Evolutionary conservation across 2,888 invertebrate genomes (phyloP), one percentile per base, ranked within the genome.

Genomic region (Theodoxus fluviatilis): DNA sequence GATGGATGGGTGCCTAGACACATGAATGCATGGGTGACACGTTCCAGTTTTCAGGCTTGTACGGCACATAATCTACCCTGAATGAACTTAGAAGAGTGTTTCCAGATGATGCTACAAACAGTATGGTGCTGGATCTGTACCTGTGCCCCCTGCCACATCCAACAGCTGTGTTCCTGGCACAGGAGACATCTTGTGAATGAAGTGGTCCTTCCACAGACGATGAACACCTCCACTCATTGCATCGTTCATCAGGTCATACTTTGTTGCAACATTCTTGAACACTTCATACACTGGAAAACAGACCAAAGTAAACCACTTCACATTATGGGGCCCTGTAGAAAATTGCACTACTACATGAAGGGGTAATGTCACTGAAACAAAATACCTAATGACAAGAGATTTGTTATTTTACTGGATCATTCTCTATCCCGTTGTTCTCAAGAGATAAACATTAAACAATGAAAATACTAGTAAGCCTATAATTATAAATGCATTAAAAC

Each of bases 121-220:
- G 18, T 47, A 22, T n/a, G 22, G 1, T n/a, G n/a, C n/a, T n/a
- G n/a, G n/a, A 63, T 28, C 37, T 37, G 35, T 83, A 92, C 94
- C 95, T 78, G 96, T 99, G 35, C 99, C 99, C n/a, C 99, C 98
- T 63, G 98, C 98, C 81, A 97, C 94, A 88, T 99, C 99, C 22
- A 99, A 87, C 3, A 98, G 89, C 47, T 80, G 78, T 40, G 84
- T 83, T n/a, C 83, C 83, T 37, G 76, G 76, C 90, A 91, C 35
- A 92, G 94, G 71, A 92, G 91, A 91, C 59, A 98, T 88, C 61
- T 91, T 90, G 70, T 92, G 90, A 74, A 99, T 92, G 81, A 98
- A 96, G 68, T 92, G 91, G 85, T 98, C 96, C 87, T 99, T 99
- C 99, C 99, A 99, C 2, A 98, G 76, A 59, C 98, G 89, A 88